Evolutionary conservation across 2,888 invertebrate species (phyloP).

Genomic region (Dolichomitus sp.): DNA sequence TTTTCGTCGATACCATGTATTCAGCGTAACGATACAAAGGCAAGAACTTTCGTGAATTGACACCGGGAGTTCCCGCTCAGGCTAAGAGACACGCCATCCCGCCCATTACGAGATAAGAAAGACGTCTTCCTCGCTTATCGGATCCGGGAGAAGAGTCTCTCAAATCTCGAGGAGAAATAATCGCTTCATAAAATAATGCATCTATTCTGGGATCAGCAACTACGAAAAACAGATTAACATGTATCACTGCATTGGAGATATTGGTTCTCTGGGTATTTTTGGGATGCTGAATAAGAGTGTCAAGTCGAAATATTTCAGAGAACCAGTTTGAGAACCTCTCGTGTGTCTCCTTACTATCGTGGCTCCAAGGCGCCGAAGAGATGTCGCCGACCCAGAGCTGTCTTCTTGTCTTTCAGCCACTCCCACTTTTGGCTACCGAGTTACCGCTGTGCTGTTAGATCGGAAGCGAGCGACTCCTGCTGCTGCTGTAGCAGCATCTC

Average conservation of each 20-base stretch:
- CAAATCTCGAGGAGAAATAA: conserved; percentile 21
- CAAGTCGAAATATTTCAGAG: conserved; percentile 33
- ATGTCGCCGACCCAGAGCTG: conserved; percentile 76
- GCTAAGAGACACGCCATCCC: conserved; percentile 70
- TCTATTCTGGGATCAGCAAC: background rate
- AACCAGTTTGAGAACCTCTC: conserved; percentile 74
- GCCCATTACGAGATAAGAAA: conserved; percentile 76
- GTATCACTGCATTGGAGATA: background rate
- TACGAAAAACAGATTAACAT: background rate
- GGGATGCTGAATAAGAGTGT: conserved; percentile 1
- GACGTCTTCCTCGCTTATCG: conserved; percentile 68
- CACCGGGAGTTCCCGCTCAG: conserved; percentile 70
- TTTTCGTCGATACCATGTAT: conserved; percentile 27
- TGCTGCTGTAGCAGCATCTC: conserved; percentile 36
- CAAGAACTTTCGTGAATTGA: conserved; percentile 71
- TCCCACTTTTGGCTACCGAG: conserved; percentile 80
- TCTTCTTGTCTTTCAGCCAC: conserved; percentile 80
- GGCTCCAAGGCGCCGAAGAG: conserved; percentile 74
- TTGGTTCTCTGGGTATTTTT: background rate
- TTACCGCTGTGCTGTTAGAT: conserved; percentile 73
- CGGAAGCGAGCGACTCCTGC: conserved; percentile 57
- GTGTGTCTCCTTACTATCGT: conserved; percentile 45
- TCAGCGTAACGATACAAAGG: conserved; percentile 66
- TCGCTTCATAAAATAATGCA: background rate
- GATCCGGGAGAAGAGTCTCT: conserved; percentile 57